phyloP scores from a whole-genome alignment of 2,113 vertebrate genomes.

The Siniperca knerii region DNA sequence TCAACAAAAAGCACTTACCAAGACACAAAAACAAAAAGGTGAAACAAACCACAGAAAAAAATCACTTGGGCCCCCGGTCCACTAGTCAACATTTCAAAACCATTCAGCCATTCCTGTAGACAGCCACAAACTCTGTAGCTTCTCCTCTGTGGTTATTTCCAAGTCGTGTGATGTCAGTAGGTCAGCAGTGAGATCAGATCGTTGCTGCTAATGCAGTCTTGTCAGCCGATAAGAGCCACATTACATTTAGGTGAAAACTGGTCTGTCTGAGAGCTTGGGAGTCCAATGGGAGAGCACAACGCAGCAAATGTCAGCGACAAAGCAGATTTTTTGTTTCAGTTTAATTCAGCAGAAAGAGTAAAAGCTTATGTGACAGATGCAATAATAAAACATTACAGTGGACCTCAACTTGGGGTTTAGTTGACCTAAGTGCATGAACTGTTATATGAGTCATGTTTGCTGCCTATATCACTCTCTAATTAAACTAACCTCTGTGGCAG shows the following conservation, averaged over 20 bases:
- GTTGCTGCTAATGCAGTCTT: conserved; percentile 16
- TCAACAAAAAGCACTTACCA: conserved; percentile 30
- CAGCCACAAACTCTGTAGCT: conserved; percentile 48
- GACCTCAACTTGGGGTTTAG: conserved; percentile 23
- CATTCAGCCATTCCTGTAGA: conserved; percentile 52
- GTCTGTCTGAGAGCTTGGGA: neutral
- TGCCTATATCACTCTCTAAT: conserved; percentile 8
- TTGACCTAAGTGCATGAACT: conserved; percentile 24
- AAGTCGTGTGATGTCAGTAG: conserved; percentile 48
- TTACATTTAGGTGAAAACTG: conserved; percentile 12
- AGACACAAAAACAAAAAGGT: conserved; percentile 44
- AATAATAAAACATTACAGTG: conserved; percentile 24
- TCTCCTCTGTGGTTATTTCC: conserved; percentile 25
- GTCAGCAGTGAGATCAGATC: conserved; percentile 55
- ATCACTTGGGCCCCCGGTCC: conserved; percentile 18
- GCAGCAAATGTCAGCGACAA: neutral
- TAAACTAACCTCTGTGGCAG: conserved; percentile 86
- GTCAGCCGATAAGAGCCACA: conserved; percentile 16
- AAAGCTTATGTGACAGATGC: conserved; percentile 19
- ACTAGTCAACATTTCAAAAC: conserved; percentile 68
- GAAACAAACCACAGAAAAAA: conserved; percentile 22
- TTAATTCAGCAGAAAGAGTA: conserved; percentile 22
- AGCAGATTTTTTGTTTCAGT: conserved; percentile 3
- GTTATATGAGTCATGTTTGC: neutral
- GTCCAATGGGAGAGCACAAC: neutral